Conservation (phyloP, 2,797 vertebrate genomes). For the Mallotus villosus region DNA sequence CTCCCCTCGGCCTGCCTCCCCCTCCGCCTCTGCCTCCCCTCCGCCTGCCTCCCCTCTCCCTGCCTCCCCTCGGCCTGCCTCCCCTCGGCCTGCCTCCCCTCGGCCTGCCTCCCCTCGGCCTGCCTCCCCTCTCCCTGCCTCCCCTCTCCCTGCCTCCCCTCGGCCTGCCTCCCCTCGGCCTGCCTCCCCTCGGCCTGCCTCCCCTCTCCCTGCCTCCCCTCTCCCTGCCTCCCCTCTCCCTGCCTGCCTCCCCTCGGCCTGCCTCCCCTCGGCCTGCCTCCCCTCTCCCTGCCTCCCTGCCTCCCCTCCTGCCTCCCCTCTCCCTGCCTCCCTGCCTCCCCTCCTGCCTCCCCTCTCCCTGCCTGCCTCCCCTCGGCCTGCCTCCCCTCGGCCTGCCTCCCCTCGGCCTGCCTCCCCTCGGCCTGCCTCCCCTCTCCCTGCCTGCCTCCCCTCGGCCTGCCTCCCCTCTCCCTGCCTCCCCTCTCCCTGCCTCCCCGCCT, state of each 20-base stretch:
- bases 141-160: not conserved
- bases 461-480: constrained; percentile 13
- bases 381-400: too few relatives aligned
- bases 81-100: constrained; percentile 4
- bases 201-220: not conserved
- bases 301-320: not conserved
- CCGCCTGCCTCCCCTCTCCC: not conserved
- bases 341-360: too few relatives aligned
- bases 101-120: not conserved
- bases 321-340: not conserved
- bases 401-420: too few relatives aligned
- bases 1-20: too few relatives aligned
- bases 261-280: constrained; percentile 8
- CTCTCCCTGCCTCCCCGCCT: constrained; percentile 5
- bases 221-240: not conserved
- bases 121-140: too few relatives aligned
- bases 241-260: too few relatives aligned
- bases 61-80: too few relatives aligned
- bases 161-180: not conserved
- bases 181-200: too few relatives aligned
- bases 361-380: not conserved
- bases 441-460: too few relatives aligned
- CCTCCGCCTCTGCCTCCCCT: too few relatives aligned
- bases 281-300: too few relatives aligned
- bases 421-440: too few relatives aligned